Evolutionary conservation across 92 coral and sea anemone genomes (phyloP).

Genomic region (Porites lobata): DNA sequence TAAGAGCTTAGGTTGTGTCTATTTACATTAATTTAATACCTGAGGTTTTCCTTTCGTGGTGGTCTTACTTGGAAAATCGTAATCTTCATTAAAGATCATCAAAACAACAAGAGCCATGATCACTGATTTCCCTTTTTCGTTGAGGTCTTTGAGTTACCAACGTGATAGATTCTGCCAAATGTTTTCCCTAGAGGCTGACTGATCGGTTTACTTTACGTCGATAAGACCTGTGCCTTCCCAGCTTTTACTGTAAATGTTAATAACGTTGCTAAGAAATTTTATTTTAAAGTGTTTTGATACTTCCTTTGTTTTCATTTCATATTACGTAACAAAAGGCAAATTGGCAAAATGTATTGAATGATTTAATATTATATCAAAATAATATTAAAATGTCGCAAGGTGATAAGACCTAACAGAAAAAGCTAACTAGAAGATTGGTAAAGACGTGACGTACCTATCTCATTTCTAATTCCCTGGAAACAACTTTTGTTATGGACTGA

Average conservation of each 20-base stretch:
- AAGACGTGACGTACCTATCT: too few relatives aligned
- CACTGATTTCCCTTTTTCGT: background rate
- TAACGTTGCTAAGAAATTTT: too few relatives aligned
- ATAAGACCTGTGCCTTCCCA: too few relatives aligned
- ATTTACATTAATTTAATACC: background rate
- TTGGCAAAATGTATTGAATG: background rate
- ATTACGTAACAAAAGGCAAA: background rate
- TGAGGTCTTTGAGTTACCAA: too few relatives aligned
- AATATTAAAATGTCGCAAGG: background rate
- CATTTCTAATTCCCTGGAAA: too few relatives aligned
- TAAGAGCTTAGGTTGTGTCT: background rate
- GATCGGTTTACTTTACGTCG: background rate
- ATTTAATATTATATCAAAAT: too few relatives aligned
- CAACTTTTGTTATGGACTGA: too few relatives aligned
- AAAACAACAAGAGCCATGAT: background rate
- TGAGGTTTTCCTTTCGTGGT: background rate
- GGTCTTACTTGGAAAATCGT: background rate
- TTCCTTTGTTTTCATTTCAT: background rate
- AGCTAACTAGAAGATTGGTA: too few relatives aligned
- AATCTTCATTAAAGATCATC: background rate
- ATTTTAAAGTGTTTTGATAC: background rate
- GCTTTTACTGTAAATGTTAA: too few relatives aligned
- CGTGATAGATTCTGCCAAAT: background rate
- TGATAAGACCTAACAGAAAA: background rate
- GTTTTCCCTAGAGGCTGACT: background rate